phyloP scores from a whole-genome alignment of 2,888 invertebrate species.

The Stenodera caucasica region DNA sequence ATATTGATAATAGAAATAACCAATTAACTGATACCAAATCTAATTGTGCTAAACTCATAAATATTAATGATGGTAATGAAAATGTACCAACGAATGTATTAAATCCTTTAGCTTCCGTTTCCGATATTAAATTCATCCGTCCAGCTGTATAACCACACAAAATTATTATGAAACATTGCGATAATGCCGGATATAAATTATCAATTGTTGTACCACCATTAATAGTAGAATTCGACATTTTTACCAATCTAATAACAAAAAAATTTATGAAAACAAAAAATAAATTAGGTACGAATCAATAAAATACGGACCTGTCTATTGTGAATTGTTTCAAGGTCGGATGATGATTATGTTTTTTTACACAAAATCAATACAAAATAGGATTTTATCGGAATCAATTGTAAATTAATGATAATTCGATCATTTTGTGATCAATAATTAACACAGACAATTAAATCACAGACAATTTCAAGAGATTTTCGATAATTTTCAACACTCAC shows the following conservation, averaged over 20 bases:
- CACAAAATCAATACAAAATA: too few species aligned
- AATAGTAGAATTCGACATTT: conserved; percentile 1
- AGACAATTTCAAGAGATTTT: neutral
- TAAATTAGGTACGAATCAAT: neutral
- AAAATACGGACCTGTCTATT: neutral
- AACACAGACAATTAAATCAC: neutral
- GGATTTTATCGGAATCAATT: too few species aligned
- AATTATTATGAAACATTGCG: conserved; percentile 90
- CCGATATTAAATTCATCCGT: conserved; percentile 77
- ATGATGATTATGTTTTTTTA: too few species aligned
- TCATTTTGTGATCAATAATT: neutral
- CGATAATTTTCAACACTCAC: neutral
- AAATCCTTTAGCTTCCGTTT: conserved; percentile 84
- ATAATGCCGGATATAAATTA: conserved; percentile 86
- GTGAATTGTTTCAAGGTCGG: too few species aligned
- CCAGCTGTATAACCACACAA: conserved; percentile 90
- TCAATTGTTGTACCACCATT: conserved; percentile 60
- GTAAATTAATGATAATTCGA: neutral
- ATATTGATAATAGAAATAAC: conserved; percentile 84
- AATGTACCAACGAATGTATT: conserved; percentile 93
- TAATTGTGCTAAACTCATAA: conserved; percentile 82
- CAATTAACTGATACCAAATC: conserved; percentile 86
- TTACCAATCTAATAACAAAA: neutral
- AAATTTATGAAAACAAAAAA: neutral
- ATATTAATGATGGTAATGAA: conserved; percentile 89